Evolutionary conservation across 2,797 vertebrate species (phyloP), one percentile per base, ranked within the genome.

Genomic region (Luscinia megarhynchos): DNA sequence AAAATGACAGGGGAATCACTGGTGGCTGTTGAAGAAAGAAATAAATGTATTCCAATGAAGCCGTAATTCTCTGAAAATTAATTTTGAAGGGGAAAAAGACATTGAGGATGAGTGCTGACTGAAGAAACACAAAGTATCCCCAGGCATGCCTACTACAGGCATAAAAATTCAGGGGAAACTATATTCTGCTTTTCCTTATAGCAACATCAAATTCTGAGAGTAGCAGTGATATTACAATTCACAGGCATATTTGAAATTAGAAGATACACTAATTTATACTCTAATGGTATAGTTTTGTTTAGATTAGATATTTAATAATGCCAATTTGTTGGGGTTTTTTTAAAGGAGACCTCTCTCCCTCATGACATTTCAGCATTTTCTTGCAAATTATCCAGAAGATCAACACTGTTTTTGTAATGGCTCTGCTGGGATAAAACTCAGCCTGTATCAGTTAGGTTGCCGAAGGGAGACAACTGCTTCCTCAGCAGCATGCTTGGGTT

Each of bases 291-390:
- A 66, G 19, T n/a, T 84, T 59, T 68, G 32, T 59, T 76, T 61
- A 48, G 36, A 34, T 79, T 46, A 67, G 9, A 16, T 53, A 61
- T 55, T 76, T 79, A 63, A 54, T 72, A 62, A 84, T 27, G n/a
- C 2, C 0, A 21, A 8, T 77, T 40, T 40, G 4, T 53, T 38
- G 18, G 3, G 1, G 3, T 53, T 19, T 19, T 2, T 67, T 59
- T 21, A 5, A 54, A 7, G 11, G 3, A 10, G 4, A 22, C 30
- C 61, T 73, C 17, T 15, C 5, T 30, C 6, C 22, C 12, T 66
- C 30, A 9, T 26, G n/a, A 67, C 30, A 73, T 86, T 75, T 75
- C 80, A 67, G 46, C 15, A 36, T 62, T 91, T 80, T 73, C 64
- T 77, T 87, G 48, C 36, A 50, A n/a, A 32, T 72, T 68, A 40